Evolutionary conservation across 2,888 invertebrate genomes (phyloP).

Genomic region (Fragum whitleyi): DNA sequence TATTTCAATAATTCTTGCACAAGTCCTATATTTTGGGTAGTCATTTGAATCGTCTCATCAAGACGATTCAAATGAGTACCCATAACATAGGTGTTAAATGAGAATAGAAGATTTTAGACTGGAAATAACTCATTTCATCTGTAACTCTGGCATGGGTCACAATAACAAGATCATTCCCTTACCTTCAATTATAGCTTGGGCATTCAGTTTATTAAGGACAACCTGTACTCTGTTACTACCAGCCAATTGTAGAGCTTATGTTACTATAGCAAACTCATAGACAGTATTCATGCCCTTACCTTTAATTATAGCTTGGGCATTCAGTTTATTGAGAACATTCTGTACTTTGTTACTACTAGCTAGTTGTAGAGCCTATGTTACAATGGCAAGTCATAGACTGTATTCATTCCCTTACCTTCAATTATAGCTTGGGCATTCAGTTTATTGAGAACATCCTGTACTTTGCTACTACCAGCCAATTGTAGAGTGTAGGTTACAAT

Average conservation of each 20-base stretch:
- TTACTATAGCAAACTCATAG: conserved; percentile 78
- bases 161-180: conserved; percentile 76
- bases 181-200: conserved; percentile 49
- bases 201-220: conserved; percentile 63
- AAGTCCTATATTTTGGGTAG: no score
- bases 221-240: conserved; percentile 62
- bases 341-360: conserved; percentile 67
- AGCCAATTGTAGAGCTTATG: conserved; percentile 76
- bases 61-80: no score
- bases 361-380: conserved; percentile 76
- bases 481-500: conserved; percentile 79
- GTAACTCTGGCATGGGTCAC: conserved; percentile 79
- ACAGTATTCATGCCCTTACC: no score
- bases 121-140: no score
- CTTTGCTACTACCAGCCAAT: conserved; percentile 69
- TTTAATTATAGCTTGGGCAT: conserved; percentile 59
- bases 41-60: no score
- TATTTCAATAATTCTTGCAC: no score
- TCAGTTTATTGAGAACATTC: conserved; percentile 57
- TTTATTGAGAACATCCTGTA: conserved; percentile 51
- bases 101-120: no score
- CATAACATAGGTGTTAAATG: no score
- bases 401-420: conserved; percentile 30
- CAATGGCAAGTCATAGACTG: no score
- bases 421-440: conserved; percentile 66